Evolutionary conservation across 1,140 invertebrate genomes (phyloP).

Genomic region (Philaenus spumarius): DNA sequence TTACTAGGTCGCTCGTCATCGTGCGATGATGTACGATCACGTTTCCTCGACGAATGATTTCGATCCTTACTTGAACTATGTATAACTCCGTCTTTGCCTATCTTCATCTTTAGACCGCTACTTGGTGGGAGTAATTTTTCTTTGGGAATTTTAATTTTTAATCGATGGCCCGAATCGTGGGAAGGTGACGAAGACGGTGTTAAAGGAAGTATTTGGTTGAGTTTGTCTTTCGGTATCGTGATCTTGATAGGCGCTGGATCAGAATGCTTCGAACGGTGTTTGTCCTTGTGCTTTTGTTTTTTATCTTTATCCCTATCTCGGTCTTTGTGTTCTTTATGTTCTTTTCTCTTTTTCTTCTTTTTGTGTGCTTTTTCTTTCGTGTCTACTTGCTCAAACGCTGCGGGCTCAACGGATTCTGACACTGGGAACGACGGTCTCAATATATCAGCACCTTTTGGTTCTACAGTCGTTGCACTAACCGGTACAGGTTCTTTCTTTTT

Average conservation of each 20-base stretch:
- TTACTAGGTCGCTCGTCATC: too few relatives aligned
- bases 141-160: slow-evolving; percentile 59
- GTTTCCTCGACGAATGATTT: too few relatives aligned
- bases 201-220: slow-evolving; percentile 39
- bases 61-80: too few relatives aligned
- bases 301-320: slow-evolving; percentile 35
- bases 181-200: slow-evolving; percentile 24
- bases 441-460: slow-evolving; percentile 18
- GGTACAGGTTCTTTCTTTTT: slow-evolving; percentile 26
- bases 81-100: slow-evolving; percentile 23
- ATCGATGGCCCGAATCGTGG: slow-evolving; percentile 33
- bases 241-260: slow-evolving; percentile 45
- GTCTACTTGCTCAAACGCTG: slow-evolving; percentile 47
- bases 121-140: slow-evolving; percentile 42
- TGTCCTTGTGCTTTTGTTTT: slow-evolving; percentile 33
- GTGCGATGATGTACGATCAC: too few relatives aligned
- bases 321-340: slow-evolving; percentile 38
- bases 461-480: slow-evolving; percentile 30
- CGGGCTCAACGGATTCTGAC: slow-evolving; percentile 1
- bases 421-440: neutral
- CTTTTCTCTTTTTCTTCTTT: slow-evolving; percentile 44
- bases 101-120: slow-evolving; percentile 31
- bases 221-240: slow-evolving; percentile 58
- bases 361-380: slow-evolving; percentile 56
- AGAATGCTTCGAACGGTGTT: slow-evolving; percentile 25